Base-by-base conservation (phyloP, 2,113 vertebrate genomes). In the Leucosticte australis region DNA sequence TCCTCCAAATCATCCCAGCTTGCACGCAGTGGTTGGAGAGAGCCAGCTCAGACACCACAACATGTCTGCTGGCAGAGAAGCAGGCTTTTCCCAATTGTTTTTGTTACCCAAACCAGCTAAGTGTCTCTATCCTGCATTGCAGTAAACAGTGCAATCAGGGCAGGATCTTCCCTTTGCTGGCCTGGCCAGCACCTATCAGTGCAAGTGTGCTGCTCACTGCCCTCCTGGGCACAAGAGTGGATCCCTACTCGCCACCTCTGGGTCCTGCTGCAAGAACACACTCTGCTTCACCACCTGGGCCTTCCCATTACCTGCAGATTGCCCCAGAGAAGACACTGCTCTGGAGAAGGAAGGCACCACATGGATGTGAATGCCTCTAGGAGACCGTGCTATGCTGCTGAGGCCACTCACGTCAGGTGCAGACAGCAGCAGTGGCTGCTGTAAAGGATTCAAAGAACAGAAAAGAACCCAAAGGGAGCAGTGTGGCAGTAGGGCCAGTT, bases 1-100 rank as follows among this genome's bases (percentile, higher is more conserved):
- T 62, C 56, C 56, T 75, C 56, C 49, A 68, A 41, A 62, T 31
- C n/a, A 81, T 31, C 0, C 0, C 14, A 84, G 64, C 55, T 53
- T 63, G 77, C 73, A 60, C 0, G 0, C 68, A 59, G 55, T 52
- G 64, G 33, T 7, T 6, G 6, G 35, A 89, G 35, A 0, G 2
- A 83, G 47, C 35, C 6, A 10, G 73, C 50, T 83, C 42, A 74
- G 68, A 63, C 52, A 81, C 42, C 46, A 77, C 42, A 55, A 15
- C 13, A 52, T 3, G 18, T 39, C 63, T 84, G 33, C 3, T 85
- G 92, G 74, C 78, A 91, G 53, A 93, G 53, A 82, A 68, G 46
- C 13, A n/a, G 50, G 46, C 12, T 90, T 88, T 81, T 74, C 39
- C 6, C 42, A 30, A 5, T 55, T 70, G 67, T 62, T 88, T 90